Conservation (phyloP, 2,113 vertebrate species). For the Merops nubicus region DNA sequence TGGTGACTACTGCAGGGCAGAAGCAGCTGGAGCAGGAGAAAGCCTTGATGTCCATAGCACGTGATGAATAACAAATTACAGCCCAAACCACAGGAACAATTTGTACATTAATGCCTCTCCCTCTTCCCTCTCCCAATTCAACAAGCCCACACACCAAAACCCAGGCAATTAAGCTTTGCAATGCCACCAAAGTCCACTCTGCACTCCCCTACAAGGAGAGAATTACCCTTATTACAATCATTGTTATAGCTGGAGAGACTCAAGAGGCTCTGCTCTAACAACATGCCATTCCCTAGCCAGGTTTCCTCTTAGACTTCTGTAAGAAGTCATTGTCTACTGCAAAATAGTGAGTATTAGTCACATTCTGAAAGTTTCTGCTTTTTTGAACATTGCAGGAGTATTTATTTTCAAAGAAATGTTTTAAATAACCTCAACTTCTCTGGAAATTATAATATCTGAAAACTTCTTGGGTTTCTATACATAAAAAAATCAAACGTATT, state of each 20-base stretch:
- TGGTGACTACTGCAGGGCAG: background rate
- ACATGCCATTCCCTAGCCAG: background rate
- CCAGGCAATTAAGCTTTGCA: background rate
- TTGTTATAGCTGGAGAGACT: background rate
- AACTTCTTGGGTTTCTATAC: background rate
- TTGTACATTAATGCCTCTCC: background rate
- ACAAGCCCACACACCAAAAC: background rate
- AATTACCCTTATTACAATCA: background rate
- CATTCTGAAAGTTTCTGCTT: background rate
- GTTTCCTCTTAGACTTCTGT: background rate
- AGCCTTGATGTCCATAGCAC: background rate
- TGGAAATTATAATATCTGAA: background rate
- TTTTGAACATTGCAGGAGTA: background rate
- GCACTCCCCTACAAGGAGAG: background rate
- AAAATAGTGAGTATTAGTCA: background rate
- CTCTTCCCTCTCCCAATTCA: background rate
- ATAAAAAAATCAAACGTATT: background rate
- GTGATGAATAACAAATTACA: slow-evolving; percentile 26
- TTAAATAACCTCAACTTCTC: background rate
- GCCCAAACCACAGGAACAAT: background rate
- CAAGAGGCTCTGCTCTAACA: background rate
- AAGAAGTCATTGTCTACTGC: background rate
- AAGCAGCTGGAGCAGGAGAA: slow-evolving; percentile 17
- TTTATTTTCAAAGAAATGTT: background rate
- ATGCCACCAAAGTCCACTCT: background rate